Conservation (phyloP, 1,140 invertebrate genomes). For the Lepidostoma basale region DNA sequence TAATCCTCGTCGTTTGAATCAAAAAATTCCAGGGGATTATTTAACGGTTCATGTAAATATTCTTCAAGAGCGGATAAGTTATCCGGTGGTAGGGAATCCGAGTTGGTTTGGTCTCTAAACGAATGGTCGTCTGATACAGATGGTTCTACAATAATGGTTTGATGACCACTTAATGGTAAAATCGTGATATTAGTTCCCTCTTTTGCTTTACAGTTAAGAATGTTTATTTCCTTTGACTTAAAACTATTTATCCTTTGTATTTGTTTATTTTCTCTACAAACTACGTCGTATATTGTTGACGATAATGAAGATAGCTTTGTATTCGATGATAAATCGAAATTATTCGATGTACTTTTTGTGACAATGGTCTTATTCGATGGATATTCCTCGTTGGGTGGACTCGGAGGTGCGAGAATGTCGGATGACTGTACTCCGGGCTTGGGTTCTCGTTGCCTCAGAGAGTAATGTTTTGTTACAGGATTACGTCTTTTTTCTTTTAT, state of each 20-base stretch:
- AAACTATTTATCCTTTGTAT: conserved; percentile 38
- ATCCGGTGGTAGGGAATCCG: neutral
- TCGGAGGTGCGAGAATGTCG: conserved; percentile 31
- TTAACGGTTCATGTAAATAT: conserved; percentile 14
- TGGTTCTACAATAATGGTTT: conserved; percentile 60
- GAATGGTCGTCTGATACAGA: conserved; percentile 46
- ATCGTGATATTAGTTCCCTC: conserved; percentile 52
- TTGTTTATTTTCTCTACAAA: conserved; percentile 31
- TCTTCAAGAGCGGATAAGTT: neutral
- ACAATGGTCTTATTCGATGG: neutral
- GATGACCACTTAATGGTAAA: conserved; percentile 59
- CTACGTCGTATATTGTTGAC: conserved; percentile 37
- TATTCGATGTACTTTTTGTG: conserved; percentile 5
- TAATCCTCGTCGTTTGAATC: neutral
- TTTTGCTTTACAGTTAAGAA: conserved; percentile 18
- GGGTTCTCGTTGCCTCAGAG: conserved; percentile 58
- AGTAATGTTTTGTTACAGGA: conserved; percentile 59
- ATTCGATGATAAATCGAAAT: neutral
- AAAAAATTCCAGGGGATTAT: neutral
- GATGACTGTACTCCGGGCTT: conserved; percentile 47
- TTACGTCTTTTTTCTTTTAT: conserved; percentile 49
- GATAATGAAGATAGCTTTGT: conserved; percentile 5
- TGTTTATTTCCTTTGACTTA: conserved; percentile 28
- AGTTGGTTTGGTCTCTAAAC: neutral
- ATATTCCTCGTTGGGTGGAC: conserved; percentile 11